These are phyloP conservation scores for Indicator maculatus DNA, from an alignment of 2,113 vertebrate species.

Conservation along the genomic window DNA sequence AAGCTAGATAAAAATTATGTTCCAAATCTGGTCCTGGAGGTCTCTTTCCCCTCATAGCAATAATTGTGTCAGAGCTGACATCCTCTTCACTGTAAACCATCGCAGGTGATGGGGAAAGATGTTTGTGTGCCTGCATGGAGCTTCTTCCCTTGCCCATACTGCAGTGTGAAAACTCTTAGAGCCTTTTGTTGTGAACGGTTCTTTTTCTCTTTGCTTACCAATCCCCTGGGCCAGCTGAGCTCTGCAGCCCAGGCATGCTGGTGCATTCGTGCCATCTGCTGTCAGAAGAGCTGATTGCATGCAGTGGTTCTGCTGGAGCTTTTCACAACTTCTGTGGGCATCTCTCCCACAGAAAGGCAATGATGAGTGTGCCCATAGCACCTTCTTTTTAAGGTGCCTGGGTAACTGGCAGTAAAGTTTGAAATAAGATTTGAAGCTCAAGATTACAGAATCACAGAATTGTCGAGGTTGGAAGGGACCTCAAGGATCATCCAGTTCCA, in stretches of 20 bases:
- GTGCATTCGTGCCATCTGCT: conserved; percentile 43
- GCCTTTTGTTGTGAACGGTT: neutral
- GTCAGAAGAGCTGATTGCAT: neutral
- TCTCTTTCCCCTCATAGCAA: neutral
- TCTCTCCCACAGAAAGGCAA: neutral
- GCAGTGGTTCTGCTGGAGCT: fast-evolving
- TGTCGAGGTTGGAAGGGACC: too few species aligned
- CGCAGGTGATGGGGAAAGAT: neutral
- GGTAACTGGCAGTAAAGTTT: neutral
- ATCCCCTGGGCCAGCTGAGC: neutral
- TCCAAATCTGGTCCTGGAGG: neutral
- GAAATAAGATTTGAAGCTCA: neutral
- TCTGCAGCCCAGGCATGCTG: neutral
- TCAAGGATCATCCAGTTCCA: too few species aligned
- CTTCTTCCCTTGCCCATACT: neutral
- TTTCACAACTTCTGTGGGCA: fast-evolving
- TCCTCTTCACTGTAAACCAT: neutral
- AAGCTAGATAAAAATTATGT: neutral
- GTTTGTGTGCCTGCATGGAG: neutral
- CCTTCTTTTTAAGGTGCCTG: neutral
- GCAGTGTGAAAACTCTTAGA: neutral
- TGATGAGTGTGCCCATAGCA: fast-evolving
- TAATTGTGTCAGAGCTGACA: neutral
- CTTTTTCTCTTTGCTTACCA: neutral
- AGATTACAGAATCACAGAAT: too few species aligned